Evolutionary conservation across 2,113 vertebrate species (phyloP).

Genomic region (Tupaia tana): DNA sequence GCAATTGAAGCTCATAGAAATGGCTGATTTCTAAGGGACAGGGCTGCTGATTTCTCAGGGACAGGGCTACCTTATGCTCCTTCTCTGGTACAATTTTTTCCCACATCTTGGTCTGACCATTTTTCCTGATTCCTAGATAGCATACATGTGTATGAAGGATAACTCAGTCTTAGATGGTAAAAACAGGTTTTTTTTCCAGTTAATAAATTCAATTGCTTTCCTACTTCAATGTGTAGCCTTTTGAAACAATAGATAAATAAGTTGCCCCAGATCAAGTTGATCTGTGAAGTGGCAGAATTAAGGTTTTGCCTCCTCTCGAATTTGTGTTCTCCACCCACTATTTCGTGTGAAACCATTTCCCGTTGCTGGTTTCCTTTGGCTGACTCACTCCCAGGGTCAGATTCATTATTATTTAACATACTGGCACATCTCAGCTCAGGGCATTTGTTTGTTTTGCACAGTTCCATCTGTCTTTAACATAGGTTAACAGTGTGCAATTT

Average conservation of each 20-base stretch:
- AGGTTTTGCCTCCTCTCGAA: neutral
- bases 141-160: neutral
- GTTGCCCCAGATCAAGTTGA: neutral
- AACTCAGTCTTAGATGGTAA: neutral
- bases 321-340: neutral
- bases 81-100: constrained; percentile 26
- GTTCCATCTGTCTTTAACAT: constrained; percentile 65
- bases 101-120: neutral
- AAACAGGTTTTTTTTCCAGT: neutral
- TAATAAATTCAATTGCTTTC: constrained; percentile 46
- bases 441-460: constrained; percentile 36
- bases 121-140: constrained; percentile 46
- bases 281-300: neutral
- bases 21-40: constrained; percentile 37
- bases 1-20: neutral
- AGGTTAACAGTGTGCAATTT: constrained; percentile 59
- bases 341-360: neutral
- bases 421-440: constrained; percentile 46
- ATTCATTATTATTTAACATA: constrained; percentile 50
- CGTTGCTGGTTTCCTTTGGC: neutral
- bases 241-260: constrained; percentile 35
- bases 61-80: neutral
- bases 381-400: constrained; percentile 11
- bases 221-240: neutral
- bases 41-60: constrained; percentile 28